A percentile compares a stretch with the other conserved stretches of the same genome.
Conservation (phyloP, 2,113 vertebrate genomes). For the Ictalurus punctatus region DNA sequence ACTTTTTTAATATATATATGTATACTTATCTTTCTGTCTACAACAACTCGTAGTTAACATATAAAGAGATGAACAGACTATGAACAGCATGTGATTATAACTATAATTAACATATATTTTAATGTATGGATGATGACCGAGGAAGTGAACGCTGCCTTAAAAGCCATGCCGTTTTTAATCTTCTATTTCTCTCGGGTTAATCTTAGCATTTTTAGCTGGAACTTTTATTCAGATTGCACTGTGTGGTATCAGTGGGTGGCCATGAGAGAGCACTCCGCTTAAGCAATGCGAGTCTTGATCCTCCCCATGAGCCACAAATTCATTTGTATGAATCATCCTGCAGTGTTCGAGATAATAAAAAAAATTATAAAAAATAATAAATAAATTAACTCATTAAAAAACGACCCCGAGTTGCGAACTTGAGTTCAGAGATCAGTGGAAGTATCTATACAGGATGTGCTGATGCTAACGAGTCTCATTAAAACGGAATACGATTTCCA, state of each 20-base stretch:
- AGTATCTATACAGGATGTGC: background rate
- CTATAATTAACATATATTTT: background rate
- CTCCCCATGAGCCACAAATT: constrained; percentile 5
- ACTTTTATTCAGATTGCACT: background rate
- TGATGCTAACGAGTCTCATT: background rate
- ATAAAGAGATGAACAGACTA: background rate
- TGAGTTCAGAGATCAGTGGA: background rate
- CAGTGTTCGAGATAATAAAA: background rate
- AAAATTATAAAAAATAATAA: background rate
- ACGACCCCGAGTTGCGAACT: background rate
- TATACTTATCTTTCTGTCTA: background rate
- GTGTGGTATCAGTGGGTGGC: constrained; percentile 21
- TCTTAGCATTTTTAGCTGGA: constrained; percentile 2
- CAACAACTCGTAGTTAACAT: background rate
- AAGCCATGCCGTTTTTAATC: background rate
- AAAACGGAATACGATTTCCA: background rate
- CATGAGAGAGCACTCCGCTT: constrained; percentile 18
- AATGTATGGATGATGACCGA: background rate
- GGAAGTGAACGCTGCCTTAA: background rate
- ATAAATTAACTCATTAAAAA: background rate
- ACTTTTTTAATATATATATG: too few relatives aligned
- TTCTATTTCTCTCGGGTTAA: background rate
- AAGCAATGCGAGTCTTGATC: background rate
- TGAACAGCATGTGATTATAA: background rate
- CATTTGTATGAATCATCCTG: constrained; percentile 36